A percentile compares a stretch with the other conserved stretches of the same genome.
These are phyloP conservation scores for Cyprinus carpio DNA, from an alignment of 2,113 vertebrate genomes.

Conservation along the genomic window DNA sequence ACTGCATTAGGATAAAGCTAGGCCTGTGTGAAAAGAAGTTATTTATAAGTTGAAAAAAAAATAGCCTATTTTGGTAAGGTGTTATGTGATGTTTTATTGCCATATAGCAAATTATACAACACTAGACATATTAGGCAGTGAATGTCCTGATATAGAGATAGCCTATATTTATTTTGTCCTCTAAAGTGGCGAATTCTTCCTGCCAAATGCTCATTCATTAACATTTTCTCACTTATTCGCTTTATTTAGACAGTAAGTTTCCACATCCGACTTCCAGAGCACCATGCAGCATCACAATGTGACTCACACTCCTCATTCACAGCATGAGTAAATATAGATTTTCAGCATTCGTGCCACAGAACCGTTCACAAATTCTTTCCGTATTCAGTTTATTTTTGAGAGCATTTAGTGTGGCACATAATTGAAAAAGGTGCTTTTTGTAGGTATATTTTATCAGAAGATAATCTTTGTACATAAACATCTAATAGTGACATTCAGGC, in stretches of 20 bases:
- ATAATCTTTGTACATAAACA: neutral
- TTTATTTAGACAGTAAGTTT: conserved; percentile 7
- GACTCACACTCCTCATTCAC: conserved; percentile 25
- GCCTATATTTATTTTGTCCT: neutral
- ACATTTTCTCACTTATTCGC: neutral
- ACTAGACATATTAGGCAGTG: neutral
- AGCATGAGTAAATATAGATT: conserved; percentile 24
- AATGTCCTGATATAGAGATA: neutral
- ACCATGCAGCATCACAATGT: neutral
- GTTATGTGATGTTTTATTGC: neutral
- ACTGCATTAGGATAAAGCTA: neutral
- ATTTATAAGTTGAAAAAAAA: neutral
- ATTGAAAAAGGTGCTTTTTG: neutral
- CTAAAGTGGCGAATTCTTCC: neutral
- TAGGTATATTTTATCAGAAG: neutral
- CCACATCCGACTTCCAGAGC: conserved; percentile 13
- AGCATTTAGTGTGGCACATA: neutral
- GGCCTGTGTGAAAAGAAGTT: neutral
- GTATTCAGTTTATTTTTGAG: neutral
- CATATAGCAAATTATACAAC: neutral
- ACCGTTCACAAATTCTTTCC: neutral
- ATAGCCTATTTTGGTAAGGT: neutral
- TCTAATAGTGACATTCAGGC: neutral
- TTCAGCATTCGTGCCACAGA: neutral
- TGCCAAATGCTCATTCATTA: neutral